phyloP scores from a whole-genome alignment of 2,113 vertebrate genomes.

The Miniopterus natalensis region DNA sequence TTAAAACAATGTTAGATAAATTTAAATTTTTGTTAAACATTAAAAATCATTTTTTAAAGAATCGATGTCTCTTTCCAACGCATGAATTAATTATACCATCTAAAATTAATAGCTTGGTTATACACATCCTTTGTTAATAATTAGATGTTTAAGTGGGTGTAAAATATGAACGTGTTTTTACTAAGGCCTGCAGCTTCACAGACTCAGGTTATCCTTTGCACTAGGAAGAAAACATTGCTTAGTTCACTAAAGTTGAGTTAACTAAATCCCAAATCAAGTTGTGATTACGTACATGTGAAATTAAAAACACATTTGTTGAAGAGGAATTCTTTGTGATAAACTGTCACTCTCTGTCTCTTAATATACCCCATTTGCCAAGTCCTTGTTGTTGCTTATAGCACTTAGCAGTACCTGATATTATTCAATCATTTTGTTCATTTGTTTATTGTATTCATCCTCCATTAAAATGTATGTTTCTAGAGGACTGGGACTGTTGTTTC shows the following conservation, averaged over 20 bases:
- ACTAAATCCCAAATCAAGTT: background rate
- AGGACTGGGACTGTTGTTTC: background rate
- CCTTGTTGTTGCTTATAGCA: background rate
- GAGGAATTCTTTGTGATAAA: background rate
- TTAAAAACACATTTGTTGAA: background rate
- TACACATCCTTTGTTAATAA: conserved; percentile 33
- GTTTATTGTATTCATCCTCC: background rate
- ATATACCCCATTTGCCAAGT: background rate
- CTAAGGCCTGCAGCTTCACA: background rate
- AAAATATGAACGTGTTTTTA: conserved; percentile 38
- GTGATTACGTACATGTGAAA: background rate
- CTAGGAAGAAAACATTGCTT: background rate
- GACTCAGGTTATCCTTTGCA: background rate
- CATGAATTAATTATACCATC: conserved; percentile 2
- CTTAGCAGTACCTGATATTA: background rate
- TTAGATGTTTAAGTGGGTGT: conserved; percentile 13
- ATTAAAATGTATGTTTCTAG: background rate
- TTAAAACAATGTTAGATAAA: conserved; percentile 40
- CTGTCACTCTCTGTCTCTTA: background rate
- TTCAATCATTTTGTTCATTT: background rate
- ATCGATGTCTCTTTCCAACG: background rate
- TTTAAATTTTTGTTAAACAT: conserved; percentile 24
- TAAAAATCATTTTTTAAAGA: conserved; percentile 40
- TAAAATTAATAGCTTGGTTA: conserved; percentile 53
- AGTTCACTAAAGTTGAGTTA: background rate